phyloP scores from a whole-genome alignment of 1,140 invertebrate species.

The Drosophila arawakana region DNA sequence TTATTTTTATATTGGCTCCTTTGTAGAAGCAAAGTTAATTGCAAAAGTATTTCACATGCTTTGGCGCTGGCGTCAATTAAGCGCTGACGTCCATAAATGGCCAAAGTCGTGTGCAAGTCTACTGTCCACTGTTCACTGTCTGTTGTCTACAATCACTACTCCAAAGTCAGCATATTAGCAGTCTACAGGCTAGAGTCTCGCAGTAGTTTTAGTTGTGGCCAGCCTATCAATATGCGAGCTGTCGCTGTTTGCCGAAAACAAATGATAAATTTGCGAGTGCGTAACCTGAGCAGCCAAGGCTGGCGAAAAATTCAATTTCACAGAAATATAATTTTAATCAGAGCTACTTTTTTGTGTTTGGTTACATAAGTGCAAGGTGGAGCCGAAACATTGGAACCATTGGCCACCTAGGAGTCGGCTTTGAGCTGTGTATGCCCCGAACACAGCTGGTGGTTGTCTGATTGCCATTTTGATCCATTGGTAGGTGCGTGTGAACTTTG shows the following conservation, averaged over 20 bases:
- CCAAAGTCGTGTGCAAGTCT: conserved; percentile 36
- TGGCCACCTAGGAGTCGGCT: conserved; percentile 60
- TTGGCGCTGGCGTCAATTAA: conserved; percentile 74
- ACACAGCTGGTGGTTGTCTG: conserved; percentile 64
- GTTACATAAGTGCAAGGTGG: conserved; percentile 60
- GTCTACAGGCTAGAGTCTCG: conserved; percentile 19
- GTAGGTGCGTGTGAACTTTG: conserved; percentile 77
- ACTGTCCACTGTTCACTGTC: conserved; percentile 5
- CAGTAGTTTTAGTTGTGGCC: conserved; percentile 58
- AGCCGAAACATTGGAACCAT: conserved; percentile 13
- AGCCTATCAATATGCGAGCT: conserved; percentile 74
- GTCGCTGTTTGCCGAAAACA: conserved; percentile 71
- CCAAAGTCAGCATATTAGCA: neutral
- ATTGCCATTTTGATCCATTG: conserved; percentile 39
- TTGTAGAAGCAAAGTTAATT: conserved; percentile 48
- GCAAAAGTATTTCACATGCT: conserved; percentile 77
- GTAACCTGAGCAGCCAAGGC: conserved; percentile 70
- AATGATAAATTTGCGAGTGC: conserved; percentile 77
- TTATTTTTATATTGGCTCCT: conserved; percentile 60
- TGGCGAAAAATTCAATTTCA: conserved; percentile 22
- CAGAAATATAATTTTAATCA: conserved; percentile 70
- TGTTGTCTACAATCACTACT: conserved; percentile 5
- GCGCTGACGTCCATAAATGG: conserved; percentile 79
- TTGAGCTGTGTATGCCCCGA: conserved; percentile 1
- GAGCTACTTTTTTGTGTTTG: conserved; percentile 39